Base-by-base conservation (phyloP, 1,140 invertebrate genomes). In the Varroa destructor region DNA sequence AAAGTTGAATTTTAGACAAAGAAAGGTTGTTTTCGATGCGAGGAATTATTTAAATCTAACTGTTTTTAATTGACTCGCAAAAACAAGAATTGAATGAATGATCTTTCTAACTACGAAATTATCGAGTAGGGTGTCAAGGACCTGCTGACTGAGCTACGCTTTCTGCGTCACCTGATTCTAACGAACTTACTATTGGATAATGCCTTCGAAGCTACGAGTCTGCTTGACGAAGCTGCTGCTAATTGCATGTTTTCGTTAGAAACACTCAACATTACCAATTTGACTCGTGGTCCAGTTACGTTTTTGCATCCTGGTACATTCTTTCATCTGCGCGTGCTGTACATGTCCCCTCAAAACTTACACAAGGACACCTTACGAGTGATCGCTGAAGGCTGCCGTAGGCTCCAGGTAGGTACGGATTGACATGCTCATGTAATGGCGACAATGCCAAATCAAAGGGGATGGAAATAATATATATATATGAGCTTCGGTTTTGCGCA, bases 291-390 rank as follows among this genome's bases (percentile, higher is more conserved):
- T n/a, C 82, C 84, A 46, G 88, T 86, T 75, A 85, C 86, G n/a
- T 79, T 91, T 3, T 80, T 90, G 72, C 88, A 91, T 78, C 83
- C 87, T 43, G 88, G 87, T 1, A 83, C 88, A 37, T 92, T 92
- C 77, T 75, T 89, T 36, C 89, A 89, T 78, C 81, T 83, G n/a
- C 76, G 87, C 82, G 83, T 84, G 67, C 78, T 91, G 55, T 83
- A 85, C 1, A 85, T 91, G 36, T 88, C 88, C 76, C 88, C 90
- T 0, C 89, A 91, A 79, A 72, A 73, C 55, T 43, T 56, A 64
- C 36, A 73, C 43, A 10, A 43, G 43, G 37, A 54, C 14, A 73
- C 43, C 36, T 14, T 73, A 25, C 1, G 25, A 43, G 70, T 40
- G 40, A 67, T 67, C 61, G 61, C 61, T 4, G 61, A 67, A 67